Conservation (phyloP, 2,113 vertebrate genomes). For the Nansenia antarctica region DNA sequence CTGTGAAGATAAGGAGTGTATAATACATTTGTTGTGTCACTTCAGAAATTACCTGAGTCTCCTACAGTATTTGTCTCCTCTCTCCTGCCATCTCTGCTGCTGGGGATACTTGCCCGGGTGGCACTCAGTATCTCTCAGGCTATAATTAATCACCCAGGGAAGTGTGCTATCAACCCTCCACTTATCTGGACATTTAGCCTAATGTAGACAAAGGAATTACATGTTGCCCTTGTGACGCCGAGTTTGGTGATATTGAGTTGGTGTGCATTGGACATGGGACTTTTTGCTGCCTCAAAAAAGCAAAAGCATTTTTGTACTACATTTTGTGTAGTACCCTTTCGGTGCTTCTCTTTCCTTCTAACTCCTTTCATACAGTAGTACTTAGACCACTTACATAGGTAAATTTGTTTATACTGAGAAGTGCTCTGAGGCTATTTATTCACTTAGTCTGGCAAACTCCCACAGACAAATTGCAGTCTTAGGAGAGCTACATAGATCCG, state of each 20-base stretch:
- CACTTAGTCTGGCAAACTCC: background rate
- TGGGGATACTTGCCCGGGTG: conserved; percentile 31
- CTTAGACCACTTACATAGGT: background rate
- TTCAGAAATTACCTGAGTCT: conserved; percentile 46
- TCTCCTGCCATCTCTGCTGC: conserved; percentile 28
- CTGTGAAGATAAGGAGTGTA: conserved; percentile 49
- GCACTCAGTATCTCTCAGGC: conserved; percentile 23
- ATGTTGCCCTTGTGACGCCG: conserved; percentile 26
- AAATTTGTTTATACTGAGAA: background rate
- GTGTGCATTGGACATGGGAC: background rate
- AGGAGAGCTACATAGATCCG: background rate
- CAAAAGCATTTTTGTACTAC: background rate
- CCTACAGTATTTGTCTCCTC: conserved; percentile 44
- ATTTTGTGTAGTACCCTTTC: too few relatives aligned
- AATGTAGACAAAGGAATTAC: conserved; percentile 40
- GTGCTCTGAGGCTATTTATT: background rate
- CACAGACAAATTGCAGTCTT: background rate
- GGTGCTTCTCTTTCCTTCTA: too few relatives aligned
- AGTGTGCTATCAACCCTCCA: conserved; percentile 17
- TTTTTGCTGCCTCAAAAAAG: background rate
- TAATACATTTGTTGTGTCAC: conserved; percentile 55
- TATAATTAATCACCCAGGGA: conserved; percentile 52
- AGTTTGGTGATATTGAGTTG: conserved; percentile 8
- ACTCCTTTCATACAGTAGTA: too few relatives aligned
- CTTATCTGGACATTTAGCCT: conserved; percentile 46